phyloP scores from a whole-genome alignment of 35 echinoderm and acorn worm species.

The Apostichopus californicus region DNA sequence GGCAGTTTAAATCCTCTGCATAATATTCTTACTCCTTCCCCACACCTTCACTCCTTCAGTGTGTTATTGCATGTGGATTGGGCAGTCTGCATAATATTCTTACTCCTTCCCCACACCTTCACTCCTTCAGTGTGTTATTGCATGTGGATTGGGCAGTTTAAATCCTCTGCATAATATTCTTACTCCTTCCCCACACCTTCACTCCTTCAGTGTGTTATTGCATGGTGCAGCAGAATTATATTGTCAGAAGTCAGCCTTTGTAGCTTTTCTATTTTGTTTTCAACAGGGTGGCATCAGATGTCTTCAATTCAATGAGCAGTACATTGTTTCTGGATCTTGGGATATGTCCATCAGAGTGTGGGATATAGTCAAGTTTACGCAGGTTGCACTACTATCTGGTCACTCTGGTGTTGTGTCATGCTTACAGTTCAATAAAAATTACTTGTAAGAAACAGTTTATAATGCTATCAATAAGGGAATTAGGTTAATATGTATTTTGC shows the following conservation, averaged over 20 bases:
- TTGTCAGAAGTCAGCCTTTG: neutral
- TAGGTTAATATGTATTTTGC: too few relatives aligned
- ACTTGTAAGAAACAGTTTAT: slow-evolving; percentile 78
- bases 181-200: too few relatives aligned
- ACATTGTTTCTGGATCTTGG: slow-evolving; percentile 95
- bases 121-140: too few relatives aligned
- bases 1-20: too few relatives aligned
- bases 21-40: too few relatives aligned
- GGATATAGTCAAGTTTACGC: slow-evolving; percentile 86
- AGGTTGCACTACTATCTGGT: slow-evolving; percentile 78
- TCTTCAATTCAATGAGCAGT: slow-evolving; percentile 79
- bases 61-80: too few relatives aligned
- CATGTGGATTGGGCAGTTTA: too few relatives aligned
- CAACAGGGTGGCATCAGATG: slow-evolving; percentile 89
- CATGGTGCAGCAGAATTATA: neutral
- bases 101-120: too few relatives aligned
- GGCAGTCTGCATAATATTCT: too few relatives aligned
- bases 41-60: too few relatives aligned
- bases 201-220: too few relatives aligned
- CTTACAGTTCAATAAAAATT: slow-evolving; percentile 71
- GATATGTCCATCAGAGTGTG: slow-evolving; percentile 92
- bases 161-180: too few relatives aligned
- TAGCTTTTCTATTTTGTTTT: neutral
- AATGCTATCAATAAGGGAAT: neutral
- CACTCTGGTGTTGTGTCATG: slow-evolving; percentile 88